Conservation (phyloP, 2,113 vertebrate species). For the Ornithorhynchus anatinus region DNA sequence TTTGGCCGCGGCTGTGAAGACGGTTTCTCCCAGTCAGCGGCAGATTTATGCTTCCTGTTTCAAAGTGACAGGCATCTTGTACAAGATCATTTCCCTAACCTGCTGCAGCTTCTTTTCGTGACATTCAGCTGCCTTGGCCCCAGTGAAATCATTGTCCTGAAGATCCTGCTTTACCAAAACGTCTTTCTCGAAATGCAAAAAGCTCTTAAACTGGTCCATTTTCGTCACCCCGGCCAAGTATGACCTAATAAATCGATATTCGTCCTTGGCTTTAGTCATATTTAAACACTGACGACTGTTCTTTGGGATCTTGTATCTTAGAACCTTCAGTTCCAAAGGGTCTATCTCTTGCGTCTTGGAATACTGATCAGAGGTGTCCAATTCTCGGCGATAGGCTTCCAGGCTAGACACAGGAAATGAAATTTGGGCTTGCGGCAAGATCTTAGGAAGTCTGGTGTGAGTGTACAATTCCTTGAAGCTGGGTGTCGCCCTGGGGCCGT, state of each 20-base stretch:
- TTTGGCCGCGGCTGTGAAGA: no score
- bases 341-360: slow-evolving; percentile 24
- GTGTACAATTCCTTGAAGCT: background rate
- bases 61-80: background rate
- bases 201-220: slow-evolving; percentile 48
- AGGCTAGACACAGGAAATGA: no score
- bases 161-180: slow-evolving; percentile 50
- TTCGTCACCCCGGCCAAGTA: slow-evolving; percentile 47
- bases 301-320: slow-evolving; percentile 8
- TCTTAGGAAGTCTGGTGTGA: rapidly evolving
- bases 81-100: slow-evolving; percentile 32
- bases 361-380: rapidly evolving
- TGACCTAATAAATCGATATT: slow-evolving; percentile 20
- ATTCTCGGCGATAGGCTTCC: background rate
- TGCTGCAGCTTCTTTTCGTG: slow-evolving; percentile 67
- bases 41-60: background rate
- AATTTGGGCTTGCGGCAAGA: background rate
- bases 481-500: background rate
- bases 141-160: slow-evolving; percentile 19
- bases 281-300: slow-evolving; percentile 8
- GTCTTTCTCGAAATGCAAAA: slow-evolving; percentile 58
- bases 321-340: slow-evolving; percentile 46
- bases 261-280: background rate
- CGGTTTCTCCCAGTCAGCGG: background rate
- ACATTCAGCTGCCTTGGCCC: slow-evolving; percentile 26